Conservation (phyloP, 2,888 invertebrate species). For the Willowsia nigromaculata region DNA sequence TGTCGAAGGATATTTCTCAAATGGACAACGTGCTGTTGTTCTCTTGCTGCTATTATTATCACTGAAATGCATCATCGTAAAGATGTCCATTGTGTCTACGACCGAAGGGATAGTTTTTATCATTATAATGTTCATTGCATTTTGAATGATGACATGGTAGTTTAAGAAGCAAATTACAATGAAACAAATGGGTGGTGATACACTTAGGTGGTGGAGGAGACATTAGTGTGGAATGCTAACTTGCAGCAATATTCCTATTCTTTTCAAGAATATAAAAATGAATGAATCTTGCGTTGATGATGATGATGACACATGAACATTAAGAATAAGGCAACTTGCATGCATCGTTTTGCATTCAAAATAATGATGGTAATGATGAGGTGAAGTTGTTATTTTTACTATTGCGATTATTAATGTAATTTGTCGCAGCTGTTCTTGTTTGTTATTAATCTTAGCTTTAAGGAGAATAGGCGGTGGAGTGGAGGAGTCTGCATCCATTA, state of each 20-base stretch:
- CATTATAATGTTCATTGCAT: slow-evolving; percentile 25
- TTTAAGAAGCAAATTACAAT: slow-evolving; percentile 26
- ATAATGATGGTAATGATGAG: slow-evolving; percentile 5
- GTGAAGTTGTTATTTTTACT: slow-evolving; percentile 33
- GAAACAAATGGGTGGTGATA: slow-evolving; percentile 52
- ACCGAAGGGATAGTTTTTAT: slow-evolving; percentile 34
- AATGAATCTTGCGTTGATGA: slow-evolving; percentile 1
- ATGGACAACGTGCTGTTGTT: slow-evolving; percentile 22
- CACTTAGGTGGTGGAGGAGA: not conserved
- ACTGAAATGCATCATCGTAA: slow-evolving; percentile 9
- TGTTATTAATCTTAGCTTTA: slow-evolving; percentile 27
- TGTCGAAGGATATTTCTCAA: slow-evolving; percentile 4
- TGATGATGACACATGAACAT: slow-evolving; percentile 52
- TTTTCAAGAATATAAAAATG: slow-evolving; percentile 20
- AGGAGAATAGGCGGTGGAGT: not conserved
- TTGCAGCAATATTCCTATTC: slow-evolving; percentile 22
- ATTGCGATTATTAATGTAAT: slow-evolving; percentile 62
- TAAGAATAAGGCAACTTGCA: slow-evolving; percentile 42
- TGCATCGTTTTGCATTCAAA: not conserved
- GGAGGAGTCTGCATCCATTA: not conserved
- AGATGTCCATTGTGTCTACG: slow-evolving; percentile 31
- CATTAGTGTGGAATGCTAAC: slow-evolving; percentile 1
- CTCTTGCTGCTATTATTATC: not conserved
- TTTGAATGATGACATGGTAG: slow-evolving; percentile 57
- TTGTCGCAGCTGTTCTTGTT: slow-evolving; percentile 57